These are phyloP conservation scores for Dryococelus australis DNA, from an alignment of 2,888 invertebrate genomes.

Conservation along the genomic window DNA sequence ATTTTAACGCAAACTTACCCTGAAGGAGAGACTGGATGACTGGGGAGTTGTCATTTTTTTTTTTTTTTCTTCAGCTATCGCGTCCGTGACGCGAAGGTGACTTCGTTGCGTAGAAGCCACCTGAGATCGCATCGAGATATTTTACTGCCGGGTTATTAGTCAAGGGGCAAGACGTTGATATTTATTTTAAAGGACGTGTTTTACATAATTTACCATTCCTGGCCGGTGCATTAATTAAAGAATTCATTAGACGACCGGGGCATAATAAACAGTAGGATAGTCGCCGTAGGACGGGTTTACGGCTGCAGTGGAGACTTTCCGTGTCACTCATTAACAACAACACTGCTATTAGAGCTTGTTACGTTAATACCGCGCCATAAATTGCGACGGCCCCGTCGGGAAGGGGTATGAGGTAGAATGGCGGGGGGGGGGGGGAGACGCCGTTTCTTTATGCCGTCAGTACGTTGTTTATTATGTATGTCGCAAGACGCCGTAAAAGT, in stretches of 20 bases:
- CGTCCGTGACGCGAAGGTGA: not conserved
- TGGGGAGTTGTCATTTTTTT: not conserved
- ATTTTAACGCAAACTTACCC: too few species aligned
- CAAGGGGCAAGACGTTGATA: not conserved
- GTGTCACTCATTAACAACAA: slow-evolving; percentile 16
- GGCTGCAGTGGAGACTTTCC: not conserved
- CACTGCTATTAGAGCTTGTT: slow-evolving; percentile 16
- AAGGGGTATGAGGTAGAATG: too few species aligned
- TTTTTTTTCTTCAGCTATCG: not conserved
- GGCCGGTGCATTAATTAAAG: not conserved
- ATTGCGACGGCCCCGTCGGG: not conserved
- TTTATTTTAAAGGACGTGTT: slow-evolving; percentile 16
- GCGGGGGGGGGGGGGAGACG: not conserved
- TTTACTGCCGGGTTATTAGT: not conserved
- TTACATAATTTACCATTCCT: slow-evolving; percentile 7
- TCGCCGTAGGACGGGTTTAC: not conserved
- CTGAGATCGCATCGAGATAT: not conserved
- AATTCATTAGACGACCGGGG: slow-evolving; percentile 9
- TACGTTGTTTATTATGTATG: slow-evolving; percentile 1
- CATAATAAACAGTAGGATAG: not conserved
- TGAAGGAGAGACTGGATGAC: too few species aligned
- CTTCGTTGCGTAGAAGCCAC: not conserved
- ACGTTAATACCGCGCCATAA: not conserved
- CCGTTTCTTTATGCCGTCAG: not conserved
- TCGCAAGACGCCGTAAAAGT: not conserved